Percentiles rank a stretch among this genome's conserved stretches.
Conservation (phyloP, 2,113 vertebrate genomes). For the Chaenogobius annularis region DNA sequence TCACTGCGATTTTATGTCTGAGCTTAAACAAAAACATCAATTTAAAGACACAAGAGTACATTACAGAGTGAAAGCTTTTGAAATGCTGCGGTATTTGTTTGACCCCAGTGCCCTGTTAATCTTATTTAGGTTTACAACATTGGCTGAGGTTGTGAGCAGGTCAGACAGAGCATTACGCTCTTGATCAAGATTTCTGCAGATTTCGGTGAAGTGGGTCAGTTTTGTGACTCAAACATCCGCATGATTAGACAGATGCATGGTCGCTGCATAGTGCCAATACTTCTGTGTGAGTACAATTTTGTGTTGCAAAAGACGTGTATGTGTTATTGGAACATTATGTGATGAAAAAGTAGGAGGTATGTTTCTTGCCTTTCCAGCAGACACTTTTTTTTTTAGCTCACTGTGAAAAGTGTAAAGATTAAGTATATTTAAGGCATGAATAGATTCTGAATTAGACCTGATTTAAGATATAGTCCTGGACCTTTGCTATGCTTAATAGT, state of each 20-base stretch:
- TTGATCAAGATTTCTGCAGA: conserved; percentile 33
- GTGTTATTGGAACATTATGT: too few relatives aligned
- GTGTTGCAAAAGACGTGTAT: too few relatives aligned
- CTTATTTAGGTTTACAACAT: conserved; percentile 5
- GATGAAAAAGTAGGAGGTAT: too few relatives aligned
- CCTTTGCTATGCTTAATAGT: too few relatives aligned
- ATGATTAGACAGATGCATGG: conserved; percentile 8
- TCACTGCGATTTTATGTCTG: conserved; percentile 11
- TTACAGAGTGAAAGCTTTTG: not conserved
- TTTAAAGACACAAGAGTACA: not conserved
- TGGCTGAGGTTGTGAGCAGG: conserved; percentile 18
- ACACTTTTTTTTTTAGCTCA: not conserved
- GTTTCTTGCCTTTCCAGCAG: too few relatives aligned
- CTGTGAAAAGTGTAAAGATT: not conserved
- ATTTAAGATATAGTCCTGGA: not conserved
- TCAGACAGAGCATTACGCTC: conserved; percentile 16
- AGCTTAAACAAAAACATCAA: conserved; percentile 8
- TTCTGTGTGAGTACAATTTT: too few relatives aligned
- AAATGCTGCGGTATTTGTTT: not conserved
- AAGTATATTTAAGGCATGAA: not conserved
- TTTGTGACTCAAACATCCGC: conserved; percentile 18
- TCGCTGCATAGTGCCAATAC: too few relatives aligned
- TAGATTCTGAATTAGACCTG: not conserved
- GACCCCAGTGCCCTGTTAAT: not conserved
- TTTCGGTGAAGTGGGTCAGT: conserved; percentile 34